Evolutionary conservation across 1,140 invertebrate species (phyloP).

Genomic region (Probaryconus sp.): DNA sequence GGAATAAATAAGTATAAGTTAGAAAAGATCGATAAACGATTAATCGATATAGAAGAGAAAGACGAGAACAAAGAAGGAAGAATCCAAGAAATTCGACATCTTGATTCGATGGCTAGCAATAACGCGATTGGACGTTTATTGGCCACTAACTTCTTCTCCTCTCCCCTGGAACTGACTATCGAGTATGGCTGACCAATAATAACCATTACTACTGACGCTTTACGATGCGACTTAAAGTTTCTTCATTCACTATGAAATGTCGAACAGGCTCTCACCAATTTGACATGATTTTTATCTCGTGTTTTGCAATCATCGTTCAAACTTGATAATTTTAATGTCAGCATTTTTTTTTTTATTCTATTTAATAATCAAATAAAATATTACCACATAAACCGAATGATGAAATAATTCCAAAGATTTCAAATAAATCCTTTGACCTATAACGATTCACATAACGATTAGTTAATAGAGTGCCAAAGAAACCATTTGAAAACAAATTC

Average conservation of each 20-base stretch:
- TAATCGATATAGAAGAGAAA: slow-evolving; percentile 63
- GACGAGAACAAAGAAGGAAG: slow-evolving; percentile 11
- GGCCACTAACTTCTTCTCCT: slow-evolving; percentile 66
- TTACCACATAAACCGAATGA: no score
- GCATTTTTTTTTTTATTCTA: no score
- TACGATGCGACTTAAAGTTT: slow-evolving; percentile 66
- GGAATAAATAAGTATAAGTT: no score
- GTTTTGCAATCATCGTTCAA: slow-evolving; percentile 18
- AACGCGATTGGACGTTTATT: slow-evolving; percentile 69
- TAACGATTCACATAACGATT: no score
- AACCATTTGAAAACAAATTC: no score
- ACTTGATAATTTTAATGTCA: no score
- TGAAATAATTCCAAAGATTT: no score
- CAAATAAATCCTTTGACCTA: no score
- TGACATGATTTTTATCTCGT: slow-evolving; percentile 13
- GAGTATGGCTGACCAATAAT: slow-evolving; percentile 63
- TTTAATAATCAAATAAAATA: no score
- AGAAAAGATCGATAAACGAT: slow-evolving; percentile 66
- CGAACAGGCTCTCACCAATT: not conserved
- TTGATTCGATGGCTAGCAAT: slow-evolving; percentile 57
- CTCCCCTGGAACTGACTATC: slow-evolving; percentile 43
- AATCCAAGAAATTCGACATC: slow-evolving; percentile 54
- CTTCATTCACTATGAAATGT: slow-evolving; percentile 40
- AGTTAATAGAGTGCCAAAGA: no score
- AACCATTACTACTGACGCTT: slow-evolving; percentile 69